These are phyloP conservation scores for Gymnogyps californianus DNA, from an alignment of 2,113 vertebrate species.

Conservation along the genomic window DNA sequence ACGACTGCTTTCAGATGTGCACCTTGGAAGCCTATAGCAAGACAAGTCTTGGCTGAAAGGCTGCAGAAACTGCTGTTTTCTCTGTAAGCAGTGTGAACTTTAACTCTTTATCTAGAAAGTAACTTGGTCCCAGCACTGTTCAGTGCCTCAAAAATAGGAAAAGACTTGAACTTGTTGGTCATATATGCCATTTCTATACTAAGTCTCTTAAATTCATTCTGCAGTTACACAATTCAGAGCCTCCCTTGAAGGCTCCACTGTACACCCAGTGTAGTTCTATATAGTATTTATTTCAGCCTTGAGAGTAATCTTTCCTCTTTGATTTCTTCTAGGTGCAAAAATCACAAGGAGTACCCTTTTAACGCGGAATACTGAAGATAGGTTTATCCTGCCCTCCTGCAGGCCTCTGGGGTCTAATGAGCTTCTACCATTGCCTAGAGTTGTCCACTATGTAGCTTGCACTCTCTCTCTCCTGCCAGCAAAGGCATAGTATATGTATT, in stretches of 20 bases:
- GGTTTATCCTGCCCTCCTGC: neutral
- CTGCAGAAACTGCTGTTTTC: neutral
- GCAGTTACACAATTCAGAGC: neutral
- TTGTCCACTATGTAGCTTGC: neutral
- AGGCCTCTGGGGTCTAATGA: neutral
- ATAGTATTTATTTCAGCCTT: neutral
- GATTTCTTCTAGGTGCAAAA: slow-evolving; percentile 40
- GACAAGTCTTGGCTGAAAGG: neutral
- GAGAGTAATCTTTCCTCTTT: neutral
- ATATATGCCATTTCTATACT: neutral
- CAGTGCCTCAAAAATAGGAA: neutral
- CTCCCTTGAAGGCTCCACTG: neutral
- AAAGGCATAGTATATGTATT: neutral
- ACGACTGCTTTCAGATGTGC: neutral
- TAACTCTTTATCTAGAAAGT: neutral
- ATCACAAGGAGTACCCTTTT: slow-evolving; percentile 70
- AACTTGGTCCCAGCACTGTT: neutral
- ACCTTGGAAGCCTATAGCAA: neutral
- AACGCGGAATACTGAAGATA: slow-evolving; percentile 56
- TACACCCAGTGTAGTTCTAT: neutral
- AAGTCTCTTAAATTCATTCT: neutral
- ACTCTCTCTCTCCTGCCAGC: neutral
- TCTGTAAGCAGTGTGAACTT: neutral
- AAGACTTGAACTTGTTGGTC: neutral
- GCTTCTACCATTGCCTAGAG: neutral